Conservation (phyloP, 1,140 invertebrate genomes). For the Drosophila kikkawai region DNA sequence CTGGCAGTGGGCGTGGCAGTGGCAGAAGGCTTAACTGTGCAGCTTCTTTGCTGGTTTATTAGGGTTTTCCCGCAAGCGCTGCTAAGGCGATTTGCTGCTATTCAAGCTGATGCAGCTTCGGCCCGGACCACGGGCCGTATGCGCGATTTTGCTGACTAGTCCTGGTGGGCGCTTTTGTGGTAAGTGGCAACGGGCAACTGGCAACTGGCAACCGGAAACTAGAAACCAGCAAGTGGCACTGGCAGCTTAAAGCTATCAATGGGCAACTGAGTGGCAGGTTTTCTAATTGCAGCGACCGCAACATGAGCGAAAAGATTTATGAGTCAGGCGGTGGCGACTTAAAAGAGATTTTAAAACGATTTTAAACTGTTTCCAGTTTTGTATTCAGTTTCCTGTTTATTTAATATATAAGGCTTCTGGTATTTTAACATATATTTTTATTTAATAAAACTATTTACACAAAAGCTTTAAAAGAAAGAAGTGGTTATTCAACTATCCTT, state of each 20-base stretch:
- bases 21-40: conserved; percentile 72
- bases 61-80: conserved; percentile 68
- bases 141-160: conserved; percentile 66
- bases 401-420: not conserved
- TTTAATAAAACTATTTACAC: not conserved
- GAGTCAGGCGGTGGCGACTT: not conserved
- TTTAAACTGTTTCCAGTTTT: not conserved
- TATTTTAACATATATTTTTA: too few species aligned
- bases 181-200: conserved; percentile 22
- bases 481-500: not conserved
- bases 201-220: conserved; percentile 44
- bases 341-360: not conserved
- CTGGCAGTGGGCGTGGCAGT: conserved; percentile 10
- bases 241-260: conserved; percentile 63
- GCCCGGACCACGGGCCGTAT: conserved; percentile 57
- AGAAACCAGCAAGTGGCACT: conserved; percentile 29
- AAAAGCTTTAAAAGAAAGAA: not conserved
- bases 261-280: conserved; percentile 63
- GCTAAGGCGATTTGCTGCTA: conserved; percentile 71
- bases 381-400: not conserved
- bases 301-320: conserved; percentile 38
- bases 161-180: conserved; percentile 34
- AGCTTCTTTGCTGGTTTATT: conserved; percentile 75
- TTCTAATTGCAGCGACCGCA: conserved; percentile 44
- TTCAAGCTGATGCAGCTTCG: conserved; percentile 44